A percentile compares a stretch with the other conserved stretches of the same genome.
Evolutionary conservation across 2,797 vertebrate species (phyloP).

Genomic region (Coracias cyanogaster): DNA sequence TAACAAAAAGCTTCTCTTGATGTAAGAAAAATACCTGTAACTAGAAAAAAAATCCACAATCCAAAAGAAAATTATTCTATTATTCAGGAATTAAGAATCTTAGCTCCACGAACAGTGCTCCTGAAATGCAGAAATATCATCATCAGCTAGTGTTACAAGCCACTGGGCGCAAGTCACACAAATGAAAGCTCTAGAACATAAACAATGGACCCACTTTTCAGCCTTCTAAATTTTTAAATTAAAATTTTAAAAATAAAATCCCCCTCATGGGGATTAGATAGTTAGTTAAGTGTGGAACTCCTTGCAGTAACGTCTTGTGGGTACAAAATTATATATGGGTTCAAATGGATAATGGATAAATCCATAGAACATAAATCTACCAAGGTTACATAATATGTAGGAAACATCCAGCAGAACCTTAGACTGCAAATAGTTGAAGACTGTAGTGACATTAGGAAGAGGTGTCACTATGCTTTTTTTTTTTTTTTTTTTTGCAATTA

Average conservation of each 20-base stretch:
- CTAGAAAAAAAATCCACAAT: not conserved
- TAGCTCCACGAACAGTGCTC: not conserved
- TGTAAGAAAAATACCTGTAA: not conserved
- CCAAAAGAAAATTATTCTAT: not conserved
- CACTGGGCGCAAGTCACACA: not conserved
- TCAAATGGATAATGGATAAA: not conserved
- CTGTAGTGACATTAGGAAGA: not conserved
- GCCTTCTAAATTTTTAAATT: not conserved
- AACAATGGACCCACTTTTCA: not conserved
- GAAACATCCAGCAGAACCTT: not conserved
- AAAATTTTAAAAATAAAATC: too few species aligned
- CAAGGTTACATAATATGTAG: fast-evolving
- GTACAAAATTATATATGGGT: not conserved
- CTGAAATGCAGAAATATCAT: not conserved
- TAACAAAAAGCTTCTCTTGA: not conserved
- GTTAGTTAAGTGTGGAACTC: not conserved
- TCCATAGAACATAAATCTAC: not conserved
- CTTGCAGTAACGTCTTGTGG: not conserved
- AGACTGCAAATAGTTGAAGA: not conserved
- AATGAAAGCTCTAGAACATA: not conserved
- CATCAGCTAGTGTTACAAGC: not conserved
- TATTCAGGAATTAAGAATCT: not conserved
- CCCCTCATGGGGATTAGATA: not conserved
- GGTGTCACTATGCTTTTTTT: not conserved
- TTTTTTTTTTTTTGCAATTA: not conserved